Evolutionary conservation across 1,140 invertebrate species (phyloP), one percentile per base, ranked within the genome.

Genomic region (Dinoponera quadriceps): DNA sequence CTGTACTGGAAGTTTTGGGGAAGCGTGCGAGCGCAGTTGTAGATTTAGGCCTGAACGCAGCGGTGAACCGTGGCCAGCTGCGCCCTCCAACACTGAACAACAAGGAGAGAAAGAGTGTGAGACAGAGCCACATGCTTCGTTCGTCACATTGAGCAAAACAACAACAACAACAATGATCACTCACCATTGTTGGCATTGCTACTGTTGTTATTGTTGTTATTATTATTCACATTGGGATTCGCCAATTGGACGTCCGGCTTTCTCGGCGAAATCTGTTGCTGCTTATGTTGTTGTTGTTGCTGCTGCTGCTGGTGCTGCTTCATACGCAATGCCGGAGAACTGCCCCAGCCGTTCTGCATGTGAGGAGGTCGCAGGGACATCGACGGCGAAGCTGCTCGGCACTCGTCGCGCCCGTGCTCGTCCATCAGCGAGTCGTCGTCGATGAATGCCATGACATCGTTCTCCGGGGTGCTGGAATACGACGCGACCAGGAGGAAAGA

Each of bases 11-110:
- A 90, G 91, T 89, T 94, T 94, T 60, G 93, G 91, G 66, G 90
- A 91, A 55, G 93, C 92, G 60, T 94, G 92, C 38, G 93, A 92
- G 81, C 91, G 90, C 85, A 94, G 83, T 84, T 94, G 91, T 9
- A 96, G 90, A 93, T 96, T 95, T 77, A 96, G 91, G 81, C 95
- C 94, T 62, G 95, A 95, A 65, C 95, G 92, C 22, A 95, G 89
- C 7, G 95, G 95, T 48, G 95, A 96, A 51, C 95, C 94, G 62
- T 94, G 94, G 63, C 94, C 94, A 33, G 93, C 94, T 71, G 91
- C 77, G 80, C 90, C 85, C 85, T 91, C 90, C 54, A 86, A 63
- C 60, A 86, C 91, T 91, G 57, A 29, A 85, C 65, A 69, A 59
- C 33, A 18, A 73, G 20, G 51, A 77, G 13, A 33, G 27, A 44